Conservation (phyloP, 2,113 vertebrate genomes). For the Ariopsis seemanni region DNA sequence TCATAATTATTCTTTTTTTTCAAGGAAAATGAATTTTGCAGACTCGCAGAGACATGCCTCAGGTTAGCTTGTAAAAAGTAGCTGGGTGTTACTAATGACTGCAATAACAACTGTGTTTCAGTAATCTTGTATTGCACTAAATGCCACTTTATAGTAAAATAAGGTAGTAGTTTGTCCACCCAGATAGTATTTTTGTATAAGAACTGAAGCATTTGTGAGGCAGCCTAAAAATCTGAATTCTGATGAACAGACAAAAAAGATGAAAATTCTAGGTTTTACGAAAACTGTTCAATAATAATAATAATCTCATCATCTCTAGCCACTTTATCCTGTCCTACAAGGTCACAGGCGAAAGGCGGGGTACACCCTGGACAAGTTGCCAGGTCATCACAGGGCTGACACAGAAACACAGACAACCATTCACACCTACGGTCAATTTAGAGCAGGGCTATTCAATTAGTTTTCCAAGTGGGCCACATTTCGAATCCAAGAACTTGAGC, state of each 20-base stretch:
- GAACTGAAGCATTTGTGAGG: background rate
- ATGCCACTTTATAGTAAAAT: slow-evolving; percentile 1
- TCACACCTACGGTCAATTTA: no score
- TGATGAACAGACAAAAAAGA: background rate
- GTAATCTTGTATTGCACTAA: background rate
- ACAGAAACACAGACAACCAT: no score
- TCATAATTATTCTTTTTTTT: slow-evolving; percentile 7
- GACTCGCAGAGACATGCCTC: background rate
- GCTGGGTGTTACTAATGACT: slow-evolving; percentile 9
- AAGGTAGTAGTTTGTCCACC: background rate
- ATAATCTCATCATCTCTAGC: no score
- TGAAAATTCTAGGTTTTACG: background rate
- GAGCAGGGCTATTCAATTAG: no score
- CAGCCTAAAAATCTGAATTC: background rate
- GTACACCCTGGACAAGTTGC: no score
- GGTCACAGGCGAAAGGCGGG: no score
- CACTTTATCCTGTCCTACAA: no score
- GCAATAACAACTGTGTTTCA: slow-evolving; percentile 24
- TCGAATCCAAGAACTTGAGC: no score
- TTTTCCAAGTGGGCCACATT: no score
- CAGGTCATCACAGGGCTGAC: no score
- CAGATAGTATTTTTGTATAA: background rate
- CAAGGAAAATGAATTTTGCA: slow-evolving; percentile 37
- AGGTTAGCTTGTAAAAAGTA: slow-evolving; percentile 21
- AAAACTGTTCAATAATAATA: background rate